Conservation (phyloP, 2,888 invertebrate species). For the Cacoxenus indagator region DNA sequence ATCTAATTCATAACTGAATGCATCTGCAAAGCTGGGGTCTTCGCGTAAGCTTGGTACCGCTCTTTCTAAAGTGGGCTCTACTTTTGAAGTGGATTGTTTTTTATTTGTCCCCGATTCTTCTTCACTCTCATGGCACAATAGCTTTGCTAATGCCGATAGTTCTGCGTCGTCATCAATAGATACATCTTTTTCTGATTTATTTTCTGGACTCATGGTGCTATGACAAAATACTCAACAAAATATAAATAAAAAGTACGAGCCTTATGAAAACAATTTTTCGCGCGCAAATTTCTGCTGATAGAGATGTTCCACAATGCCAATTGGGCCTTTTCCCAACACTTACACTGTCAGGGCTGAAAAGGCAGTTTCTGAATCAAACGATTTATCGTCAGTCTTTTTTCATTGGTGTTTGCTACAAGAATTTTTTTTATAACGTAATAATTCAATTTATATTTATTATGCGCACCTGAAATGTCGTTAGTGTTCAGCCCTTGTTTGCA, state of each 20-base stretch:
- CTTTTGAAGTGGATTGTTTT: background rate
- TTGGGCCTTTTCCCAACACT: no score
- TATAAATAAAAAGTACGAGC: background rate
- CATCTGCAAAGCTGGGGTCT: conserved; percentile 62
- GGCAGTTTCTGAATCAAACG: no score
- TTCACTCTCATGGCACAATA: conserved; percentile 50
- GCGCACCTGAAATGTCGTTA: no score
- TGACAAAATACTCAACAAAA: background rate
- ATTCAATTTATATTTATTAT: no score
- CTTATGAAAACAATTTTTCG: no score
- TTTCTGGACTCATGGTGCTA: conserved; percentile 40
- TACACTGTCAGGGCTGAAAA: no score
- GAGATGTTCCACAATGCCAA: no score
- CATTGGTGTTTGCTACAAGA: no score
- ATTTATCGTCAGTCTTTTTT: no score
- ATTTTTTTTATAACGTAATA: no score
- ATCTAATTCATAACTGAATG: conserved; percentile 60
- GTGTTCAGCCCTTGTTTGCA: no score
- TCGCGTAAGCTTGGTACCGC: conserved; percentile 54
- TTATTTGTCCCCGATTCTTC: conserved; percentile 32
- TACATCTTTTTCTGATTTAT: conserved; percentile 34
- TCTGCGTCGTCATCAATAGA: conserved; percentile 60
- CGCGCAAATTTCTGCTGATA: no score
- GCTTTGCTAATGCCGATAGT: conserved; percentile 57
- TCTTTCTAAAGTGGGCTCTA: conserved; percentile 33